phyloP scores from a whole-genome alignment of 2,797 vertebrate species.

The Galagoides demidoff region DNA sequence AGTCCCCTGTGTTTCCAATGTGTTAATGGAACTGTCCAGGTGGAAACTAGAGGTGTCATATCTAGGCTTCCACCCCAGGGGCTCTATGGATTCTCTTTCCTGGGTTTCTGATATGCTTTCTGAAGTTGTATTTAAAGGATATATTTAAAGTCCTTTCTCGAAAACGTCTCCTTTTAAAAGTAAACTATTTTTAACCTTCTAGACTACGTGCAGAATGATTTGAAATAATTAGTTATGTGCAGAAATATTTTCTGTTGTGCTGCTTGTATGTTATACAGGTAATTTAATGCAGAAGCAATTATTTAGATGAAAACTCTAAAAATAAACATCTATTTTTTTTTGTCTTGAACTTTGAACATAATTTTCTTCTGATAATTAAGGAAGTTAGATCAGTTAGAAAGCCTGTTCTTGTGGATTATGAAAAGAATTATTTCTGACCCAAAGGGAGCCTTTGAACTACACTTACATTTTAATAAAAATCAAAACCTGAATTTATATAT shows the following conservation, averaged over 20 bases:
- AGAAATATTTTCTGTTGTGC: background rate
- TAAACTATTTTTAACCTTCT: background rate
- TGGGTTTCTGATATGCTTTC: constrained; percentile 10
- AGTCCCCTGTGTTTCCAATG: background rate
- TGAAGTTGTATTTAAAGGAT: background rate
- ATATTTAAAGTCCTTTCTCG: background rate
- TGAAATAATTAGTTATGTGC: constrained; percentile 1
- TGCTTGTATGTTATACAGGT: background rate
- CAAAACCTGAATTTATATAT: background rate
- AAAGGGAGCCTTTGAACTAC: background rate
- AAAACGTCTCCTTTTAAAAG: background rate
- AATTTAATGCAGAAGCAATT: constrained; percentile 1
- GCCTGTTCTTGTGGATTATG: background rate
- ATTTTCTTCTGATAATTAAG: background rate
- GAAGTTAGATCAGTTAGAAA: background rate
- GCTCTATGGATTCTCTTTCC: background rate
- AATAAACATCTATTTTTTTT: constrained; percentile 48
- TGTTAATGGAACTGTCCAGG: constrained; percentile 47
- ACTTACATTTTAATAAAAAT: constrained; percentile 32
- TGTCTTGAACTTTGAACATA: background rate
- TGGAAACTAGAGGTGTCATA: constrained; percentile 28
- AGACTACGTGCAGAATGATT: background rate
- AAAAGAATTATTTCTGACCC: background rate
- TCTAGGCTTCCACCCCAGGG: background rate
- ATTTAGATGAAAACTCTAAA: background rate